These are phyloP conservation scores for Atta colombica DNA, from an alignment of 1,140 invertebrate species.

Conservation along the genomic window DNA sequence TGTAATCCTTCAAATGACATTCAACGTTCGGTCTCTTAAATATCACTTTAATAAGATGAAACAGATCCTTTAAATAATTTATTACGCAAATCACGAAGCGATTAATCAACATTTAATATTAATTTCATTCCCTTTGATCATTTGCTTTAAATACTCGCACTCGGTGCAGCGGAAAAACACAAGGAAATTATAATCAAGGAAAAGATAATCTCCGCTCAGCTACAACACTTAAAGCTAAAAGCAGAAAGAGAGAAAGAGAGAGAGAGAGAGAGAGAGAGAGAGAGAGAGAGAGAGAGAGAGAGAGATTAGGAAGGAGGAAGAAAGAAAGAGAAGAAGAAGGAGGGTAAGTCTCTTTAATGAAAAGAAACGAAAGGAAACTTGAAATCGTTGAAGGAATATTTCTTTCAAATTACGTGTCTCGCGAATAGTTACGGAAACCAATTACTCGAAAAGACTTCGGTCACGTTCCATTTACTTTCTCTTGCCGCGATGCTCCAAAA, in stretches of 20 bases:
- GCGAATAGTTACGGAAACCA: constrained; percentile 50
- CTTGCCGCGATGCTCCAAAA: constrained; percentile 31
- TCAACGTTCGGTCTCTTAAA: constrained; percentile 57
- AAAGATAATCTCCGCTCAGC: constrained; percentile 55
- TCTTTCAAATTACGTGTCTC: constrained; percentile 57
- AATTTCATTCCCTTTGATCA: constrained; percentile 45
- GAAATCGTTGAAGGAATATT: constrained; percentile 55
- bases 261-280: neutral
- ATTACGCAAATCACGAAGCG: constrained; percentile 37
- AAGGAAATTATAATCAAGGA: constrained; percentile 58
- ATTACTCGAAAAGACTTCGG: constrained; percentile 51
- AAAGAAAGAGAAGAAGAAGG: neutral
- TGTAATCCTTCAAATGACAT: constrained; percentile 31
- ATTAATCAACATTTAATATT: constrained; percentile 61
- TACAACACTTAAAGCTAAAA: constrained; percentile 44
- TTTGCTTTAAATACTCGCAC: constrained; percentile 42
- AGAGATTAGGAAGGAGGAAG: neutral
- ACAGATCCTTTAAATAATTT: constrained; percentile 45
- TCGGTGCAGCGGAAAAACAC: constrained; percentile 36
- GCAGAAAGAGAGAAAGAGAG: neutral
- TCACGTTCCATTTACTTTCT: constrained; percentile 53
- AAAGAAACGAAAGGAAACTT: constrained; percentile 39
- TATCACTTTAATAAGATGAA: constrained; percentile 38
- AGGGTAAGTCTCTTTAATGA: constrained; percentile 27
- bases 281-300: neutral